Evolutionary conservation across 2,113 vertebrate genomes (phyloP).

Genomic region (Leptobrachium ailaonicum): DNA sequence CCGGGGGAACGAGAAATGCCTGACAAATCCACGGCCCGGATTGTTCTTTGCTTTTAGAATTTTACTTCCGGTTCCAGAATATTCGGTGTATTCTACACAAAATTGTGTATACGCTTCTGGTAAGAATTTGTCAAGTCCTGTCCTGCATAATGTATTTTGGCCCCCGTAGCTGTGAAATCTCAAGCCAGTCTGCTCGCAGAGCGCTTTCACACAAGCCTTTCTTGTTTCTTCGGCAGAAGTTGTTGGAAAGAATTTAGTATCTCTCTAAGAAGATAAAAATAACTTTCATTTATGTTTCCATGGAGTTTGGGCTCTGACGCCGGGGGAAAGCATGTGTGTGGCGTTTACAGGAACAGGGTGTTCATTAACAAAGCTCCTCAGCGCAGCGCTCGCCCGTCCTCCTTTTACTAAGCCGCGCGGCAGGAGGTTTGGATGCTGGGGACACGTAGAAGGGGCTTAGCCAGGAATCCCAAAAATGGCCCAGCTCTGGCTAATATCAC

Average conservation of each 20-base stretch:
- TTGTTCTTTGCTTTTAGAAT: too few species aligned
- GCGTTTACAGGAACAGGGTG: not conserved
- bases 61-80: too few species aligned
- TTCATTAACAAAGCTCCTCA: not conserved
- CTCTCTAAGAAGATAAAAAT: not conserved
- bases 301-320: conserved; percentile 1
- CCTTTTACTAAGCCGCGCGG: not conserved
- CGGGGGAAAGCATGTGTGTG: conserved; percentile 1
- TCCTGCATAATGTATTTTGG: too few species aligned
- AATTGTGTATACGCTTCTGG: too few species aligned
- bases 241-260: not conserved
- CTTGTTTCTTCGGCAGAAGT: not conserved
- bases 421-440: not conserved
- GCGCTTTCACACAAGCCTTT: not conserved
- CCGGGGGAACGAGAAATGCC: too few species aligned
- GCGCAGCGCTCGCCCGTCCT: not conserved
- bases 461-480: not conserved
- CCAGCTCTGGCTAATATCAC: too few species aligned
- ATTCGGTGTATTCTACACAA: too few species aligned
- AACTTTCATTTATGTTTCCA: conserved; percentile 22
- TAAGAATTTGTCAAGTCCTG: too few species aligned
- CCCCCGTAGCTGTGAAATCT: too few species aligned
- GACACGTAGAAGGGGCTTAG: not conserved
- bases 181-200: not conserved
- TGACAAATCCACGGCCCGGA: too few species aligned